Conservation (phyloP, 2,113 vertebrate species). For the Melanotaenia duboulayi region DNA sequence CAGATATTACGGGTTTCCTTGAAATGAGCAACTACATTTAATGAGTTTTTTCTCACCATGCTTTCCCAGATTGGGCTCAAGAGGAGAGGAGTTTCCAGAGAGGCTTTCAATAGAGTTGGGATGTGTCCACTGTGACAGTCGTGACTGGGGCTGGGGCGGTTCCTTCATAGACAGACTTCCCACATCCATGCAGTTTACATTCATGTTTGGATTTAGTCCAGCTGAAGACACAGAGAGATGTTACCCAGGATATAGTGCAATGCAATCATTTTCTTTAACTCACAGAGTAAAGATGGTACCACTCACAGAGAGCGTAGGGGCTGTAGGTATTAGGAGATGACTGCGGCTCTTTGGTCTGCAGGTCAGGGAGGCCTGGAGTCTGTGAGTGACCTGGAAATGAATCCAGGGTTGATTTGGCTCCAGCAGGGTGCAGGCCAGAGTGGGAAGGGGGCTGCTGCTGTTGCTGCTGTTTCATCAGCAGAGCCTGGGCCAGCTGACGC, state of each 20-base stretch:
- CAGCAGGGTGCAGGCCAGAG: conserved; percentile 91
- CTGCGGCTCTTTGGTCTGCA: conserved; percentile 99
- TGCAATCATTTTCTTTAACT: not conserved
- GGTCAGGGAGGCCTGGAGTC: conserved; percentile 91
- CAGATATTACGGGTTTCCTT: too few species aligned
- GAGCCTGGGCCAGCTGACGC: conserved; percentile 98
- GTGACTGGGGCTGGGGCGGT: conserved; percentile 94
- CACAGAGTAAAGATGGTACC: not conserved
- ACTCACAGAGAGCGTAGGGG: conserved; percentile 94
- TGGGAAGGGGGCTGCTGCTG: conserved; percentile 84
- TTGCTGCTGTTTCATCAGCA: conserved; percentile 95
- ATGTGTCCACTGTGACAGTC: conserved; percentile 99
- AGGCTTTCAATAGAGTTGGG: conserved; percentile 94
- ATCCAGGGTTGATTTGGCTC: conserved; percentile 94
- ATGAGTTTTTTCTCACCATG: conserved; percentile 83
- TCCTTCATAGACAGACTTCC: conserved; percentile 94
- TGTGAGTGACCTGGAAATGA: conserved; percentile 92
- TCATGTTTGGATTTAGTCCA: conserved; percentile 95
- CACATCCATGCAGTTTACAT: conserved; percentile 95
- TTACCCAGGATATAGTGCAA: not conserved
- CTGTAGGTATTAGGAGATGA: conserved; percentile 93
- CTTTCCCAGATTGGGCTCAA: conserved; percentile 93
- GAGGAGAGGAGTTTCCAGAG: conserved; percentile 90
- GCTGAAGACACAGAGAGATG: conserved; percentile 74
- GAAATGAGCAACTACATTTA: not conserved